These are phyloP conservation scores for Phortica okadai DNA, from an alignment of 2,888 invertebrate species.

Conservation along the genomic window DNA sequence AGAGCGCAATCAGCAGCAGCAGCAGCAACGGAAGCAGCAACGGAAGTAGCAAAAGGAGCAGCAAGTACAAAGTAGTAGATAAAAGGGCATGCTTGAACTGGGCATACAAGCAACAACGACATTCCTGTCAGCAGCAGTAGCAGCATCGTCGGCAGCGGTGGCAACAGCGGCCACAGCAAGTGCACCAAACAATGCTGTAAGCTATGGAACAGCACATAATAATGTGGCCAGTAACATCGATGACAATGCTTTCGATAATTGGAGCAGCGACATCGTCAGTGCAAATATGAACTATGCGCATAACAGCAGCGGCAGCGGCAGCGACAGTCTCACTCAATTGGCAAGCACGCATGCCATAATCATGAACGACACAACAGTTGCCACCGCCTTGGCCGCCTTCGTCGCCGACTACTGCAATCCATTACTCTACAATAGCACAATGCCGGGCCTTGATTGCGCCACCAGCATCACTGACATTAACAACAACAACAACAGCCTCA, in stretches of 20 bases:
- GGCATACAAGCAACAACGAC: slow-evolving; percentile 20
- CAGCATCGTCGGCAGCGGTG: slow-evolving; percentile 34
- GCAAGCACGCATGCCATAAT: slow-evolving; percentile 25
- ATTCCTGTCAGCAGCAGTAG: slow-evolving; percentile 31
- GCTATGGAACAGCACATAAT: not conserved
- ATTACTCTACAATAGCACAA: slow-evolving; percentile 19
- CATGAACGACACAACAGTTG: slow-evolving; percentile 44
- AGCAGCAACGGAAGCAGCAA: too few species aligned
- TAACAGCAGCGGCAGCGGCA: slow-evolving; percentile 54
- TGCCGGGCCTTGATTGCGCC: slow-evolving; percentile 4
- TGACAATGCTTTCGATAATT: slow-evolving; percentile 53
- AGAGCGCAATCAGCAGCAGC: not conserved
- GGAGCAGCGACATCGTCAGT: slow-evolving; percentile 36
- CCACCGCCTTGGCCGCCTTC: not conserved
- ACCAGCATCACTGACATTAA: not conserved
- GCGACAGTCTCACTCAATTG: slow-evolving; percentile 35
- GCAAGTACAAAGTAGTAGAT: not conserved
- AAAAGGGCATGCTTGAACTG: slow-evolving; percentile 24
- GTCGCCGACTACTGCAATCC: slow-evolving; percentile 22
- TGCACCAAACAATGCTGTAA: slow-evolving; percentile 44
- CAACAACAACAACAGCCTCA: not conserved
- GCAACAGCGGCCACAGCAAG: slow-evolving; percentile 20
- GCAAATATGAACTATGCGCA: not conserved
- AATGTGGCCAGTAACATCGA: slow-evolving; percentile 52
- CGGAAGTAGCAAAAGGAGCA: not conserved